Evolutionary conservation across 2,888 invertebrate genomes (phyloP).

Genomic region (Drosophila niveifrons): DNA sequence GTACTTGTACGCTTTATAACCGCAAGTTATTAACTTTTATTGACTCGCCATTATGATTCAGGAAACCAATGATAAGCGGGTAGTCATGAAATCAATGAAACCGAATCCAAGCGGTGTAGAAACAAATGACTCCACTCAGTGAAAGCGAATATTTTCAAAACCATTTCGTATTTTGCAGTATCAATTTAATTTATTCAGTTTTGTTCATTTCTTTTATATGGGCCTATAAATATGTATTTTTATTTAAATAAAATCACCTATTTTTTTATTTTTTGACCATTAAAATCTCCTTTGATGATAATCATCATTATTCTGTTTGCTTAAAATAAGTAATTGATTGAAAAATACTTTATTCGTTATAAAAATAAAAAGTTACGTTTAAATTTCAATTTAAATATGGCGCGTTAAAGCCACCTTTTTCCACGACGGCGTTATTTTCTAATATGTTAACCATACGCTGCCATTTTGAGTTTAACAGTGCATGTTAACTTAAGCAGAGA

Average conservation of each 20-base stretch:
- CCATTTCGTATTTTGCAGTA: no score
- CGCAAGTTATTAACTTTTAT: constrained; percentile 23
- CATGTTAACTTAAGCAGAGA: not conserved
- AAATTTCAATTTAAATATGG: not conserved
- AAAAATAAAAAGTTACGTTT: no score
- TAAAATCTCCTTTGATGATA: no score
- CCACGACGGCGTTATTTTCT: constrained; percentile 14
- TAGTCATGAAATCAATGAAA: constrained; percentile 16
- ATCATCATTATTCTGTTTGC: no score
- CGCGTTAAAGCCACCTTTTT: constrained; percentile 20
- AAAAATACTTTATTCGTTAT: no score
- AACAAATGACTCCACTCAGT: not conserved
- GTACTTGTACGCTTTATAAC: constrained; percentile 29
- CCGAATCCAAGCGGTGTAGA: not conserved
- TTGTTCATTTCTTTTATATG: no score
- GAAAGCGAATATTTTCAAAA: not conserved
- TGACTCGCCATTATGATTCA: constrained; percentile 48
- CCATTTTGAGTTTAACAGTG: not conserved
- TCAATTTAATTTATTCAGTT: no score
- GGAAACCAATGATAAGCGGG: constrained; percentile 29
- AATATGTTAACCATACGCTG: constrained; percentile 19
- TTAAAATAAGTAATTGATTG: no score
- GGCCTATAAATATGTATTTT: no score
- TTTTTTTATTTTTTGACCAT: no score
- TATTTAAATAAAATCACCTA: no score